These are phyloP conservation scores for Xestobium rufovillosum DNA, from an alignment of 2,888 invertebrate species.

Conservation along the genomic window DNA sequence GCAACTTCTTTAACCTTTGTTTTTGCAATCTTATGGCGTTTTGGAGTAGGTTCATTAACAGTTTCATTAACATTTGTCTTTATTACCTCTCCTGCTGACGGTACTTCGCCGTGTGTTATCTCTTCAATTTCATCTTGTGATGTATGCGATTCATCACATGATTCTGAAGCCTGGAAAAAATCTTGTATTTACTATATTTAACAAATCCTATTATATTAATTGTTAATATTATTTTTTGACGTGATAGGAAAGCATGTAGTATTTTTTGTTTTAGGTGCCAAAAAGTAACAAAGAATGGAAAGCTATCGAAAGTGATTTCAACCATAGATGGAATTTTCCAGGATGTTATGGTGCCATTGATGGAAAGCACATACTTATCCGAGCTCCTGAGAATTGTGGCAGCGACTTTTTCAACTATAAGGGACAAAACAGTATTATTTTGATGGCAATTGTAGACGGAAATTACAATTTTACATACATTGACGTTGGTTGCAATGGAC, in stretches of 20 bases:
- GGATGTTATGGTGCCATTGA: slow-evolving; percentile 23
- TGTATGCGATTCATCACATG: too few relatives aligned
- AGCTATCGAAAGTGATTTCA: slow-evolving; percentile 16
- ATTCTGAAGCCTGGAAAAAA: too few relatives aligned
- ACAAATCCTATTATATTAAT: too few relatives aligned
- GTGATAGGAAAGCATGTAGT: neutral
- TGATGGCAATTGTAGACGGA: slow-evolving; percentile 23
- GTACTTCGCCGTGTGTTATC: too few relatives aligned
- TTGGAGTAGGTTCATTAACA: too few relatives aligned
- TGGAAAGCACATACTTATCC: slow-evolving; percentile 23
- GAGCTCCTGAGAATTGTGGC: slow-evolving; percentile 22
- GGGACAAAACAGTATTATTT: slow-evolving; percentile 20
- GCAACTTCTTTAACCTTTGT: too few relatives aligned
- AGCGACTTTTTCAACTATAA: slow-evolving; percentile 26
- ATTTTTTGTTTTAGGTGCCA: slow-evolving; percentile 7
- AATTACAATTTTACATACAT: slow-evolving; percentile 22
- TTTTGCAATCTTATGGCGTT: too few relatives aligned
- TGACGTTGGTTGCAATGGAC: slow-evolving; percentile 22
- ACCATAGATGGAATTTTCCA: slow-evolving; percentile 21
- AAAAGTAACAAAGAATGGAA: slow-evolving; percentile 15
- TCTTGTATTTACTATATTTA: too few relatives aligned
- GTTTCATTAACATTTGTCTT: too few relatives aligned
- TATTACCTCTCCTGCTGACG: too few relatives aligned
- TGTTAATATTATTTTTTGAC: slow-evolving; percentile 12
- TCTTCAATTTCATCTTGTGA: too few relatives aligned